These are phyloP conservation scores for Euwallacea fornicatus DNA, from an alignment of 1,140 invertebrate species.

Conservation along the genomic window DNA sequence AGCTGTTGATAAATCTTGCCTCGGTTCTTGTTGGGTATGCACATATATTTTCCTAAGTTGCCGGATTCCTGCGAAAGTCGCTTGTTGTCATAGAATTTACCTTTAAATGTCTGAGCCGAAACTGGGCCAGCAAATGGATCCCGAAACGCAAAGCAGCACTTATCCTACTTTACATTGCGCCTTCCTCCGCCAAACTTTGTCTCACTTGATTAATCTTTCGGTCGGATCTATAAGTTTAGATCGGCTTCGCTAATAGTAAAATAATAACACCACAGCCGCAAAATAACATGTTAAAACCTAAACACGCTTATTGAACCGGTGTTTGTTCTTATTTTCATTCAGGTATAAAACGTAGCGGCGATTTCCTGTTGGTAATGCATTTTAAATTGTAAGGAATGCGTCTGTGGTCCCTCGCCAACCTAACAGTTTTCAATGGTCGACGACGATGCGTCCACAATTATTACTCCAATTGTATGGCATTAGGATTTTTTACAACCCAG, in stretches of 20 bases:
- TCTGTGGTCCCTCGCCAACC: conserved; percentile 33
- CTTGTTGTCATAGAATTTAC: neutral
- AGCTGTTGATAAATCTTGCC: conserved; percentile 34
- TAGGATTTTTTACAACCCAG: conserved; percentile 16
- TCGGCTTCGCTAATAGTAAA: conserved; percentile 33
- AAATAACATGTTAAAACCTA: conserved; percentile 29
- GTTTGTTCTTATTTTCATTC: conserved; percentile 41
- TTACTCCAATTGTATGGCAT: conserved; percentile 8
- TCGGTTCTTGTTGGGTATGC: neutral
- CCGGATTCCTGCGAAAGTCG: neutral
- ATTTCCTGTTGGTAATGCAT: conserved; percentile 44
- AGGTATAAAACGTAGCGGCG: conserved; percentile 39
- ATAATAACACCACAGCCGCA: conserved; percentile 29
- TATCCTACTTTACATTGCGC: conserved; percentile 4
- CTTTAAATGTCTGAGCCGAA: neutral
- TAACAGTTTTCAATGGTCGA: conserved; percentile 12
- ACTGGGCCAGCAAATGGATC: neutral
- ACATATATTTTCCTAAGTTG: conserved; percentile 14
- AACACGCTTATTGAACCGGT: conserved; percentile 28
- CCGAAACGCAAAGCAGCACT: neutral
- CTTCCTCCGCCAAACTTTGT: neutral
- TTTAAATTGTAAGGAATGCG: conserved; percentile 44
- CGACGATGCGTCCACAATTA: conserved; percentile 22
- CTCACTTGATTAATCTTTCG: conserved; percentile 15
- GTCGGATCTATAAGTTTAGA: neutral